Evolutionary conservation across 2,113 vertebrate genomes (phyloP).

Genomic region (Synodontis membranacea): DNA sequence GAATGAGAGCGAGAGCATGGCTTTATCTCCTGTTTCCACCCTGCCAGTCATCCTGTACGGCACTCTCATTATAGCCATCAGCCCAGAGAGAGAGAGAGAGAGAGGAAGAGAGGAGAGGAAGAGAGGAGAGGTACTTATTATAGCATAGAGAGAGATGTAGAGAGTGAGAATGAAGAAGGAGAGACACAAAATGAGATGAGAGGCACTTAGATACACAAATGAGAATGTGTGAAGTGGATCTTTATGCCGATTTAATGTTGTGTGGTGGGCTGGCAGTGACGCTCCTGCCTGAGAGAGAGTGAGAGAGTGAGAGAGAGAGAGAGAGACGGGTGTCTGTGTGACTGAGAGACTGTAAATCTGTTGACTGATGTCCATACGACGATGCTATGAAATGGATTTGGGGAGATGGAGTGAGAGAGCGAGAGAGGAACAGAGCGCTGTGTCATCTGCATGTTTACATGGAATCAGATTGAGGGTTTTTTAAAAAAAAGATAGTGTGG

Average conservation of each 20-base stretch:
- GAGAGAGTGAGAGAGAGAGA: background rate
- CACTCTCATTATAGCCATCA: background rate
- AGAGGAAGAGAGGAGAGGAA: background rate
- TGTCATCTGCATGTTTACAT: background rate
- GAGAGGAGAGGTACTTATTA: background rate
- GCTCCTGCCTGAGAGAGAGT: background rate
- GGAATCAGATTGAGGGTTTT: background rate
- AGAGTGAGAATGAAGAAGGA: background rate
- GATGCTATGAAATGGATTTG: background rate
- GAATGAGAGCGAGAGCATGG: background rate
- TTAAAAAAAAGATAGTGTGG: background rate
- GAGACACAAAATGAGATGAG: background rate
- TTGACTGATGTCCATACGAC: background rate
- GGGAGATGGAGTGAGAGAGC: background rate
- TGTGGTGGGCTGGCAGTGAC: background rate
- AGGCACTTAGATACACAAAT: conserved; percentile 10
- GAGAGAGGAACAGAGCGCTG: background rate
- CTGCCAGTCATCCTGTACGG: conserved; percentile 14
- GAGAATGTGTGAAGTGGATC: conserved; percentile 2
- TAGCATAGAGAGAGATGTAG: background rate
- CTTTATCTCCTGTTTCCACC: conserved; percentile 3
- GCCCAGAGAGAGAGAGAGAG: background rate
- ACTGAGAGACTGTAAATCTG: background rate
- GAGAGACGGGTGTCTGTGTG: background rate
- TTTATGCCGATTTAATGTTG: background rate